Evolutionary conservation across 2,888 invertebrate species (phyloP), one percentile per base, ranked within the genome.

Genomic region (Macaria notata): DNA sequence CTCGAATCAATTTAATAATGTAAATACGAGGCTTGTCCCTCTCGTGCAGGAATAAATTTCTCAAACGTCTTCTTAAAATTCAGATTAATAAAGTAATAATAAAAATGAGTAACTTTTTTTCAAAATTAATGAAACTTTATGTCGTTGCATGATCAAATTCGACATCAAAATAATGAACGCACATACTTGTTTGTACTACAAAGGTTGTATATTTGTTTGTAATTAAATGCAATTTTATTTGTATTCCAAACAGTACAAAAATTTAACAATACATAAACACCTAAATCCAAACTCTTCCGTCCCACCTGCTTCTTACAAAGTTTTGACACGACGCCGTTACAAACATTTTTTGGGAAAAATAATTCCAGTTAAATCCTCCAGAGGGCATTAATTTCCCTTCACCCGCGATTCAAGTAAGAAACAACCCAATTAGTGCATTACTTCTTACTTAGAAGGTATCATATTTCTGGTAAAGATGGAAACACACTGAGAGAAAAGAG

Each of bases 1-100:
- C 83, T 86, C 79, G 82, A 88, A 88, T 86, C 83, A 85, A 88
- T 84, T 88, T 85, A 83, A 84, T 84, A 84, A 84, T 80, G 78
- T 78, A 82, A 85, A 84, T 86, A 82, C 76, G 76, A 82, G 66
- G 65, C 76, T 19, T 78, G 74, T 78, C 80, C 76, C 78, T 78
- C 72, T 75, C 72, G 8, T 38, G 36, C 30, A 56, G 74, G 73
- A 54, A 54, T 54, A 41, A 54, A 54, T 44, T 48, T 36, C 29
- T 41, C 36, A 30, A 36, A 48, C 54, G 42, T 59, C 54, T 39
- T 45, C 48, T 54, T 42, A 9, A 1, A 39, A 30, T 54, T 38
- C 46, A 54, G 46, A 53, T 54, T 49, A 42, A 49, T 48, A 36
- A 41, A 55, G 19, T 19, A 49, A 51, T 48, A 45, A 69, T 64